Percentiles rank a stretch among this genome's conserved stretches.
These are phyloP conservation scores for Trachelus stipa DNA, from an alignment of 2,888 invertebrate genomes.

Conservation along the genomic window DNA sequence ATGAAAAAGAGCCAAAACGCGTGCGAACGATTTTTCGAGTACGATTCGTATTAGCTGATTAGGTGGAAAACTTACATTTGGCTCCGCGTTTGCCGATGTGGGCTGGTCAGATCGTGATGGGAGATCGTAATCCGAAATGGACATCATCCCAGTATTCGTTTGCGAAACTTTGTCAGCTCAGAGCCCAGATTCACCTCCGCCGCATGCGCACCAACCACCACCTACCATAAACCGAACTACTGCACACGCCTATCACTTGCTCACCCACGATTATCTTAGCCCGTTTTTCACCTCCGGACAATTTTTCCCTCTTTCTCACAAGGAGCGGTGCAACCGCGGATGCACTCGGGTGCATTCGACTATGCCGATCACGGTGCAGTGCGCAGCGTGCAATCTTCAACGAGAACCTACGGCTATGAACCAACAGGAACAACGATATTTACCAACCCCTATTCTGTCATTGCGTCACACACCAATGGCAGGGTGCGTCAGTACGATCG, in stretches of 20 bases:
- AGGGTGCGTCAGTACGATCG: not conserved
- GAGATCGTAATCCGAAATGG: constrained; percentile 50
- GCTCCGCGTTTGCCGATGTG: constrained; percentile 49
- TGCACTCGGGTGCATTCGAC: not conserved
- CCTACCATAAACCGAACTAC: not conserved
- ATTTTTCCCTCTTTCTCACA: not conserved
- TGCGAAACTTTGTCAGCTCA: constrained; percentile 40
- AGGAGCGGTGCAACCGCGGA: not conserved
- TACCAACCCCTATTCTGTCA: not conserved
- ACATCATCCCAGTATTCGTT: constrained; percentile 50
- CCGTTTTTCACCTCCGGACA: not conserved
- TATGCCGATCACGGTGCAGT: not conserved
- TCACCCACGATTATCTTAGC: not conserved
- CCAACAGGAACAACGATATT: not conserved
- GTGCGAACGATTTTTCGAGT: not conserved
- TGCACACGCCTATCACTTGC: constrained; percentile 1
- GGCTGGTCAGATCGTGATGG: constrained; percentile 46
- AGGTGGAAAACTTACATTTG: constrained; percentile 46
- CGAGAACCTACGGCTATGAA: not conserved
- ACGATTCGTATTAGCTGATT: not conserved
- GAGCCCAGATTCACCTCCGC: constrained; percentile 41
- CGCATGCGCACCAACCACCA: constrained; percentile 35
- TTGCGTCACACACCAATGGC: not conserved
- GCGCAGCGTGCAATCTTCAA: not conserved
- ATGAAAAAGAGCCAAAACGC: not conserved